Base-by-base conservation (phyloP, 2,888 invertebrate genomes). In the Hydraecia micacea region DNA sequence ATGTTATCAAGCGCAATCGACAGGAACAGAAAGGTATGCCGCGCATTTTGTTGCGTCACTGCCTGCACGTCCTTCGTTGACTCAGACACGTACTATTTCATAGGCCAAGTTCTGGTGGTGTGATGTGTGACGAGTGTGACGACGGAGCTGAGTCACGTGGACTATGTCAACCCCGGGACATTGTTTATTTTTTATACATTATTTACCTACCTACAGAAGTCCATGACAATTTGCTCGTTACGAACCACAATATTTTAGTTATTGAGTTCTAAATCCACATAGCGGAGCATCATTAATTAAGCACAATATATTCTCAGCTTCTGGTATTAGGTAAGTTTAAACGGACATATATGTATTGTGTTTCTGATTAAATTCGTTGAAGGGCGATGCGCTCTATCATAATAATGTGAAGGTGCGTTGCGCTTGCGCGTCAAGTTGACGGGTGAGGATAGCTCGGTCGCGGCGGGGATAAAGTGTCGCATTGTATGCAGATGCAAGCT, bases 401-500 rank as follows among this genome's bases (percentile, higher is more conserved):
- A 42, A 42, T 42, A 42, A 42, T 42, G n/a, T 63, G 42, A 67
- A 55, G 76, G 52, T 58, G 60, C 60, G 74, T 46, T 74, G 79
- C 81, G 72, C 15, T 60, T 39, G 63, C 28, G 75, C 73, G 32
- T 69, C 77, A 72, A 18, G 55, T 60, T 55, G 63, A 75, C 39
- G 72, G 68, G 67, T 65, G 52, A 76, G 72, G 73, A 80, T 80
- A 73, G 78, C 42, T 55, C 70, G 72, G 66, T 65, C 62, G 66
- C 75, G 71, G 79, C 66, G 62, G 79, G 82, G 55, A 81, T 87
- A 77, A 79, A 87, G 89, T 87, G 86, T 89, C 73, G 86, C 90
- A 92, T 93, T 93, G 91, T 92, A 92, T 93, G 92, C 86, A 91
- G 91, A 92, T 92, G 89, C 83, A 91, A 87, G 87, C 88, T 85